Evolutionary conservation across 2,888 invertebrate genomes (phyloP).

Genomic region (Pristionchus mayeri): DNA sequence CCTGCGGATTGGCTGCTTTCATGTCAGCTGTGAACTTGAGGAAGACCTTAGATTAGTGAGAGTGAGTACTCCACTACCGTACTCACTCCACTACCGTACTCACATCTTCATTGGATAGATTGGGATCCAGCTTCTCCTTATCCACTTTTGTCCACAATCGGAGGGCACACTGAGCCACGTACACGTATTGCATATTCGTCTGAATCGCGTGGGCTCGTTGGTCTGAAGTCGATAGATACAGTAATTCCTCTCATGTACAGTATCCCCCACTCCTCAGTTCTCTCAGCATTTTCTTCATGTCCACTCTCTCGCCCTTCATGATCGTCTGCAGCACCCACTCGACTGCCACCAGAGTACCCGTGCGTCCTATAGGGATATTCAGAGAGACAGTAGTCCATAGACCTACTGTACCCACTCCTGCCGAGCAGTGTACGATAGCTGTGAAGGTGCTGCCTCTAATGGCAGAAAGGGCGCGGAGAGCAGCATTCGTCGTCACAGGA

Average conservation of each 20-base stretch:
- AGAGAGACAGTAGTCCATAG: background rate
- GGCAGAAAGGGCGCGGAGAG: conserved; percentile 50
- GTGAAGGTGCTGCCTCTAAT: conserved; percentile 48
- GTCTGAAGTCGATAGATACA: background rate
- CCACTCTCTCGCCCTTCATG: conserved; percentile 31
- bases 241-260: background rate
- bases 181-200: conserved; percentile 39
- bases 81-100: background rate
- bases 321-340: conserved; percentile 22
- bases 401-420: conserved; percentile 53
- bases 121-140: background rate
- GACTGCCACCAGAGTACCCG: conserved; percentile 31
- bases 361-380: background rate
- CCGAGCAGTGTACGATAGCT: conserved; percentile 55
- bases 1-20: background rate
- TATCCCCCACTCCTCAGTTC: conserved; percentile 30
- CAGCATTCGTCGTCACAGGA: conserved; percentile 50
- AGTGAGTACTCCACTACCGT: background rate
- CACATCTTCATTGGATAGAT: conserved; percentile 33
- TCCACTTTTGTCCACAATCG: conserved; percentile 25
- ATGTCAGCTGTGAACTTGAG: background rate
- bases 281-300: conserved; percentile 40
- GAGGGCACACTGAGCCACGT: conserved; percentile 3
- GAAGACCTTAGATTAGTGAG: background rate
- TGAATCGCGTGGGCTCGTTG: conserved; percentile 29